Base-by-base conservation (phyloP, 64 coral and sea anemone genomes). In the Porites lutea region DNA sequence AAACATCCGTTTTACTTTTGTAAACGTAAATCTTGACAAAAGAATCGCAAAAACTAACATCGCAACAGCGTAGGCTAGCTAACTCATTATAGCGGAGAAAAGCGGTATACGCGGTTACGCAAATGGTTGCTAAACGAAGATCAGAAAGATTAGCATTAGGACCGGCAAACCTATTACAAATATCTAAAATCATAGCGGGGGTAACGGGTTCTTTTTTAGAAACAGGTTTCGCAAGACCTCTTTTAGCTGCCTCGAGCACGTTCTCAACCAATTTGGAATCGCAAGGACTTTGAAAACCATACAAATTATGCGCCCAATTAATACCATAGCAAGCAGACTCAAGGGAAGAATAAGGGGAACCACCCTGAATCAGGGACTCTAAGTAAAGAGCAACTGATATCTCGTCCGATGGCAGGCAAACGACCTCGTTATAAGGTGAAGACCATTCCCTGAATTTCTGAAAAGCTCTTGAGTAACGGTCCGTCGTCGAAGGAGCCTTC, bases 1-100 rank as follows among this genome's bases (percentile, higher is more conserved):
- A 92, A 78, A 87, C 71, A 77, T 92, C 91, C 2, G 91, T 87
- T 86, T 92, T 92, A 59, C 91, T 87, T 47, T 87, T 77, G 15
- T 52, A 65, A 52, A 92, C 62, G 65, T 92, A 92, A 54, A 92
- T 66, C 69, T 77, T 59, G 14, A 87, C 91, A 87, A 79, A 78
- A 63, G 53, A 44, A 65, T 79, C 73, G 46, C 23, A 74, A 16
- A 88, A 75, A 58, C 53, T 52, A 62, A 88, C 54, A 18, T 74
- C 69, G 8, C 54, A 75, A 44, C 86, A 88, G 49, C 72, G 86
- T 46, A 77, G 73, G 57, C 71, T 59, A 19, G 68, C 47, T 44
- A 88, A 52, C 73, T 88, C 55, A 0, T 60, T 59, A 8, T 74
- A 58, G n/a, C 72, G 71, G 49, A 76, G 54, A 45, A 88, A 80